phyloP scores from a whole-genome alignment of 1,140 invertebrate species.

The Drepana arcuata region DNA sequence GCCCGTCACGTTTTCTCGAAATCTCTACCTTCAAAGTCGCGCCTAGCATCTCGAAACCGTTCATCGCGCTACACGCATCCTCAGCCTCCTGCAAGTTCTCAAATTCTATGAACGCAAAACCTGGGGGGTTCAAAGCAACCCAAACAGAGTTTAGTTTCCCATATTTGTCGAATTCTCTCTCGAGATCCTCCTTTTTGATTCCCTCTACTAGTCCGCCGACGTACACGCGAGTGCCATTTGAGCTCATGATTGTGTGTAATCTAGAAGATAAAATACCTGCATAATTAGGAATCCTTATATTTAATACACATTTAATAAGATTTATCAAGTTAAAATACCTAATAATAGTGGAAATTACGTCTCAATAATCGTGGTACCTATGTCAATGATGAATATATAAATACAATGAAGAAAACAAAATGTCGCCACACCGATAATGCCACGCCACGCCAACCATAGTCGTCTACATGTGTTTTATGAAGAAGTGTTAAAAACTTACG shows the following conservation, averaged over 20 bases:
- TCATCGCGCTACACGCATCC: conserved; percentile 91
- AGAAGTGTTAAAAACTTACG: conserved; percentile 35
- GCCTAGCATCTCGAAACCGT: conserved; percentile 88
- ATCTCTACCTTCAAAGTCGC: conserved; percentile 88
- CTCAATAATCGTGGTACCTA: too few relatives aligned
- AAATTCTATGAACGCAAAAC: conserved; percentile 99
- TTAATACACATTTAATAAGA: too few relatives aligned
- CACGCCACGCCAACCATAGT: conserved; percentile 48
- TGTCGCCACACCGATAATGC: conserved; percentile 53
- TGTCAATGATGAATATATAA: too few relatives aligned
- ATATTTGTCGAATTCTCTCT: conserved; percentile 89
- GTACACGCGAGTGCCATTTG: conserved; percentile 81
- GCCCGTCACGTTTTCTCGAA: conserved; percentile 79
- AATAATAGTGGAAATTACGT: too few relatives aligned
- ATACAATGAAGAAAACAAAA: conserved; percentile 63
- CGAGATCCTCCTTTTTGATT: conserved; percentile 91
- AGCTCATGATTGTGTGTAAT: conserved; percentile 53
- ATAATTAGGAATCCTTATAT: too few relatives aligned
- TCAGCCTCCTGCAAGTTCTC: conserved; percentile 95
- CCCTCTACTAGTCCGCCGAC: conserved; percentile 87
- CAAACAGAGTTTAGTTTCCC: conserved; percentile 95
- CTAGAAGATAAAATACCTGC: conserved; percentile 36
- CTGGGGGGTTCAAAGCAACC: conserved; percentile 82
- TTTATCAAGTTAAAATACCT: too few relatives aligned
- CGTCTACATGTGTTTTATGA: too few relatives aligned